Conservation (phyloP, 2,888 invertebrate genomes). For the Andrena fulva region DNA sequence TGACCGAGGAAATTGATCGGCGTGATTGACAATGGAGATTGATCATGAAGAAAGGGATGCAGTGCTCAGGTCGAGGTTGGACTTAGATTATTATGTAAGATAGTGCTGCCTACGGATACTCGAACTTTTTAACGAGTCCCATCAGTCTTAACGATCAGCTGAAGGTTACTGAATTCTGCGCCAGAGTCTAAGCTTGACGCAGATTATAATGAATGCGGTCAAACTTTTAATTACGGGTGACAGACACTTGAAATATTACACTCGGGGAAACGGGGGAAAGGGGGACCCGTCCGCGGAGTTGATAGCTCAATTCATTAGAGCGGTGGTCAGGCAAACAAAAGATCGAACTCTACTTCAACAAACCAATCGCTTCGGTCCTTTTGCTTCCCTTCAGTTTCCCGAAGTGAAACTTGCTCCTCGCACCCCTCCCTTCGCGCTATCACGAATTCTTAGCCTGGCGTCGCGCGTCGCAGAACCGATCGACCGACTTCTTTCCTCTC, state of each 20-base stretch:
- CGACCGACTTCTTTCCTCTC: slow-evolving; percentile 8
- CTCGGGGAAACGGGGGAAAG: not conserved
- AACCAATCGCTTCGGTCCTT: not conserved
- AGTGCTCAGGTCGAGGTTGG: slow-evolving; percentile 1
- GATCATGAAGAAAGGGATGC: too few species aligned
- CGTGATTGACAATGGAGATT: too few species aligned
- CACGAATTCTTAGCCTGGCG: not conserved
- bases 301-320: slow-evolving; percentile 8
- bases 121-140: not conserved
- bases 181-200: not conserved
- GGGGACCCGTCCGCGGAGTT: not conserved
- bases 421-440: not conserved
- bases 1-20: too few species aligned
- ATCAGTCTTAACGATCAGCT: not conserved
- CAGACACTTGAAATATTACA: slow-evolving; percentile 8
- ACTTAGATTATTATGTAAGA: slow-evolving; percentile 10
- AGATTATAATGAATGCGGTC: slow-evolving; percentile 12
- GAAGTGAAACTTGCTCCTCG: not conserved
- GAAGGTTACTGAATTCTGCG: not conserved
- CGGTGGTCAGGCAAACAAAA: slow-evolving; percentile 5
- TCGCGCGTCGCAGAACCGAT: slow-evolving; percentile 2
- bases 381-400: not conserved
- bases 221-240: slow-evolving; percentile 4
- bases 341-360: slow-evolving; percentile 6
- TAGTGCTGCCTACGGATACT: too few species aligned